Percentiles rank a stretch among this genome's conserved stretches.
These are phyloP conservation scores for Oeneis ivallda DNA, from an alignment of 2,888 invertebrate species.

Conservation along the genomic window DNA sequence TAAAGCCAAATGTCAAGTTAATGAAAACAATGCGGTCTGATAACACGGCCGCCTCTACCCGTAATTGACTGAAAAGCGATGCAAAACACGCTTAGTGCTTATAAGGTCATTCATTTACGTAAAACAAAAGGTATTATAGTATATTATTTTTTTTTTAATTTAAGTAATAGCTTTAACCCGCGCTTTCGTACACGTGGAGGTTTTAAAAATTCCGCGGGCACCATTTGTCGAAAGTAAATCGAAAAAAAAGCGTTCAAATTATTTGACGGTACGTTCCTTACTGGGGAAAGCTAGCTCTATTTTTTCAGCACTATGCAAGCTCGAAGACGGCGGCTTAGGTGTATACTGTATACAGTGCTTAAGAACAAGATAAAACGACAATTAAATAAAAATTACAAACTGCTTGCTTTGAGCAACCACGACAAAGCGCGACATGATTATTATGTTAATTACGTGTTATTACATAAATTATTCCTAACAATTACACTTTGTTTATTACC, in stretches of 20 bases:
- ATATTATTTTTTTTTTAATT: too few species aligned
- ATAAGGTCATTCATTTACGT: slow-evolving; percentile 38
- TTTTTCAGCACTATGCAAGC: too few species aligned
- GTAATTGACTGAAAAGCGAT: slow-evolving; percentile 49
- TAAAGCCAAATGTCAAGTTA: slow-evolving; percentile 33
- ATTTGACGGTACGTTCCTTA: too few species aligned
- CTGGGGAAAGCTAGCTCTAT: too few species aligned
- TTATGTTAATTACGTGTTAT: slow-evolving; percentile 26
- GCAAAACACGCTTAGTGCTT: slow-evolving; percentile 38
- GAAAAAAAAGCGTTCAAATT: too few species aligned
- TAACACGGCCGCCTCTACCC: slow-evolving; percentile 33
- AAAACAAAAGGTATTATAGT: neutral
- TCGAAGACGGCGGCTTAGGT: neutral
- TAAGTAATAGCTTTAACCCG: too few species aligned
- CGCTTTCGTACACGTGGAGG: too few species aligned
- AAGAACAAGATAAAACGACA: neutral
- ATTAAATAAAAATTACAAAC: slow-evolving; percentile 21
- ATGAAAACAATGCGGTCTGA: slow-evolving; percentile 38
- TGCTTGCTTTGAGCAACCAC: slow-evolving; percentile 26
- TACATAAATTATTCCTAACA: slow-evolving; percentile 18
- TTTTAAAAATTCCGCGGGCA: too few species aligned
- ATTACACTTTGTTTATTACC: neutral
- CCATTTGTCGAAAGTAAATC: too few species aligned
- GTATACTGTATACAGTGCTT: neutral
- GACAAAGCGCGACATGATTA: slow-evolving; percentile 6